Conservation (phyloP, 2,113 vertebrate genomes). For the Furnarius figulus region DNA sequence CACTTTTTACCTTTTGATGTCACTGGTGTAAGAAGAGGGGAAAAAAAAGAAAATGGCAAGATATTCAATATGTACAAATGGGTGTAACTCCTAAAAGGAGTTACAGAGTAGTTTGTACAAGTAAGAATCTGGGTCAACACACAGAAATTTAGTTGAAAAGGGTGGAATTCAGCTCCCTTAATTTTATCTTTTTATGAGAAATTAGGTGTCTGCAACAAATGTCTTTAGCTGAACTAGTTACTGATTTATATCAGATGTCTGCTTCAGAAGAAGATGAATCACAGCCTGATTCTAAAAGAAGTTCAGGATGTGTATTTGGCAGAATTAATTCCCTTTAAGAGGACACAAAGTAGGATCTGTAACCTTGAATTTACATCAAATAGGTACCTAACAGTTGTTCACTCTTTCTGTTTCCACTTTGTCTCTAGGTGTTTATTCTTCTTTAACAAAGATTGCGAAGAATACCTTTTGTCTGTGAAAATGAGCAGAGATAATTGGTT, state of each 20-base stretch:
- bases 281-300: background rate
- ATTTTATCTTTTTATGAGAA: constrained; percentile 45
- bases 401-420: background rate
- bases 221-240: background rate
- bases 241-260: constrained; percentile 9
- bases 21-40: background rate
- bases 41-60: background rate
- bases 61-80: constrained; percentile 48
- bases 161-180: background rate
- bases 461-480: background rate
- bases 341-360: background rate
- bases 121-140: constrained; percentile 41
- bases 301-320: background rate
- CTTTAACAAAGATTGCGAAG: background rate
- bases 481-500: background rate
- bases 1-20: constrained; percentile 65
- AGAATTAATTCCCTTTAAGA: constrained; percentile 13
- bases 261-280: constrained; percentile 26
- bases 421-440: background rate
- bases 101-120: constrained; percentile 25
- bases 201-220: background rate
- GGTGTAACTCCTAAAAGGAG: constrained; percentile 3
- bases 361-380: background rate
- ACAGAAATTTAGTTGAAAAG: constrained; percentile 20
- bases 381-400: background rate